These are phyloP conservation scores for Corythornis cristatus DNA, from an alignment of 2,113 vertebrate genomes.

Conservation along the genomic window DNA sequence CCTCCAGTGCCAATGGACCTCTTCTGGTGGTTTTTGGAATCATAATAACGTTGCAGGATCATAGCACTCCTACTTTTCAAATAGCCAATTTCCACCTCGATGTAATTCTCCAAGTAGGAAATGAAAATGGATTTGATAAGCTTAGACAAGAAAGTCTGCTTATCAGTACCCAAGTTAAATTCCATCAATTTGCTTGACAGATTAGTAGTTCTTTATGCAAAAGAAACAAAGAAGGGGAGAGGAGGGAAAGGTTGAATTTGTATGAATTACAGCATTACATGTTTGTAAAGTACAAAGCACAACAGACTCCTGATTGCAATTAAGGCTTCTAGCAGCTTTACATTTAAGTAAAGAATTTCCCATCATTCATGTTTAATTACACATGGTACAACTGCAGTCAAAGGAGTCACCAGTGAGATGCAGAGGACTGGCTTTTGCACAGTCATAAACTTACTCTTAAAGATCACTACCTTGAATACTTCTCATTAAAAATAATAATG, in stretches of 20 bases:
- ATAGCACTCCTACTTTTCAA: slow-evolving; percentile 91
- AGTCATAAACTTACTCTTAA: background rate
- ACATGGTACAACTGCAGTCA: background rate
- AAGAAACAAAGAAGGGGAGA: slow-evolving; percentile 62
- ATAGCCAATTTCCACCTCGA: slow-evolving; percentile 95
- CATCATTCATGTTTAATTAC: slow-evolving; percentile 29
- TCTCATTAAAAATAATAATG: background rate
- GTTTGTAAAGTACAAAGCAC: slow-evolving; percentile 30
- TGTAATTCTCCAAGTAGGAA: slow-evolving; percentile 97
- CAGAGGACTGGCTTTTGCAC: background rate
- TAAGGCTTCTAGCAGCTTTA: background rate
- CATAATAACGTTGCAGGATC: slow-evolving; percentile 97
- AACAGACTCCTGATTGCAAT: background rate
- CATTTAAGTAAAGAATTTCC: background rate
- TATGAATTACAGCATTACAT: slow-evolving; percentile 27
- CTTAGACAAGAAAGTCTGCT: slow-evolving; percentile 98
- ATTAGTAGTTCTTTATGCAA: slow-evolving; percentile 86
- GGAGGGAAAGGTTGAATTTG: slow-evolving; percentile 44
- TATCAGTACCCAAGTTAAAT: slow-evolving; percentile 98
- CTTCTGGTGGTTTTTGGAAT: slow-evolving; percentile 99
- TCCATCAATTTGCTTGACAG: slow-evolving; percentile 95
- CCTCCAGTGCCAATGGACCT: slow-evolving; percentile 92
- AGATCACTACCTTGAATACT: background rate
- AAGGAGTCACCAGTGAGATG: background rate
- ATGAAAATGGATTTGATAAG: slow-evolving; percentile 99